A percentile compares a stretch with the other conserved stretches of the same genome.
Conservation (phyloP, 2,888 invertebrate genomes). For the Drosophila subquinaria region DNA sequence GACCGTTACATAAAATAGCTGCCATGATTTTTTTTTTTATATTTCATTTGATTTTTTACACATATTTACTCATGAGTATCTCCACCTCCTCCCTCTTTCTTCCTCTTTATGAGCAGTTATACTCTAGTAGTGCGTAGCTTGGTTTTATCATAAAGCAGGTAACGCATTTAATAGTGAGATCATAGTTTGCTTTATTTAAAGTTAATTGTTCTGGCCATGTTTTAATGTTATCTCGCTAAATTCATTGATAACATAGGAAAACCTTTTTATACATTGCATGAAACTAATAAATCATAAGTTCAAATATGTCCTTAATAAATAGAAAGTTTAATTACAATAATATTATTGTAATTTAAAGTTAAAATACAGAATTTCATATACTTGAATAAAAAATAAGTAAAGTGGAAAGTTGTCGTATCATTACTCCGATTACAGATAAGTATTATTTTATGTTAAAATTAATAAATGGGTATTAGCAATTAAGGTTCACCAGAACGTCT, state of each 20-base stretch:
- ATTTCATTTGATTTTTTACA: constrained; percentile 19
- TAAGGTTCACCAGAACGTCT: too few relatives aligned
- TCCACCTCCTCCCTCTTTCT: background rate
- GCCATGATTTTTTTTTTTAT: constrained; percentile 29
- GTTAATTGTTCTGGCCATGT: background rate
- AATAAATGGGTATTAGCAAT: too few relatives aligned
- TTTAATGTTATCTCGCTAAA: too few relatives aligned
- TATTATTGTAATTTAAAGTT: background rate
- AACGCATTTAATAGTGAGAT: background rate
- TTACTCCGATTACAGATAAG: too few relatives aligned
- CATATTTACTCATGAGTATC: constrained; percentile 5
- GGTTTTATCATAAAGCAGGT: background rate
- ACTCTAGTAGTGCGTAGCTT: background rate
- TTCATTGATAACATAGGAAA: too few relatives aligned
- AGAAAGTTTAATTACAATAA: background rate
- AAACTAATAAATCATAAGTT: too few relatives aligned
- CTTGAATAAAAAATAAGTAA: background rate
- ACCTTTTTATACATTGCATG: too few relatives aligned
- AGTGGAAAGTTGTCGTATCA: too few relatives aligned
- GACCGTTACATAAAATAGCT: constrained; percentile 73
- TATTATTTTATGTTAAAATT: too few relatives aligned
- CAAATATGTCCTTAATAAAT: too few relatives aligned
- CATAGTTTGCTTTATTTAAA: background rate
- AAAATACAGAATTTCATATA: background rate
- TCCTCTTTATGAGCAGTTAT: background rate